Evolutionary conservation across 2,888 invertebrate genomes (phyloP), one percentile per base, ranked within the genome.

Genomic region (Chalcis sispes): DNA sequence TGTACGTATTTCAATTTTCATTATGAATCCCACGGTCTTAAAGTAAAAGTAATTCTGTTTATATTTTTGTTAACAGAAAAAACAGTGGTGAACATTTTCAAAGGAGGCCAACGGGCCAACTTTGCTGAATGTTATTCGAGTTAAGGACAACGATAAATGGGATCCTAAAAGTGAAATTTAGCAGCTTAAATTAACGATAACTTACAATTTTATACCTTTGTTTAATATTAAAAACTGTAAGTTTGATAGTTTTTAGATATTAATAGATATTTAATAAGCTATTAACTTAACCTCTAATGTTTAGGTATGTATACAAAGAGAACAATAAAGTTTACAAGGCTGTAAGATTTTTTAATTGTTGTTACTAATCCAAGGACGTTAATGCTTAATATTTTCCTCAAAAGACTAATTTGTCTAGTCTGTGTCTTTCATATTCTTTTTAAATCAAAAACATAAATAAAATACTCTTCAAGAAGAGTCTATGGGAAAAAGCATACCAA

Each of bases 101-200:
- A 77, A 77, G 77, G 77, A 75, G 77, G 77, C 77, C 77, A 77
- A 67, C 75, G 77, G 77, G 77, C 77, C 77, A 72, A 77, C 77
- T 75, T 75, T 64, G 58, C 61, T 72, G 62, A 72, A 72, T 77
- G 73, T 72, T 75, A 42, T 69, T 70, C 58, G 32, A 65, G 59
- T 66, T 40, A 58, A 70, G 59, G 52, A 61, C 58, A 65, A 56
- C 56, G 42, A 66, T 69, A 62, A 71, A 72, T 64, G 2, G 13
- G n/a, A 54, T 7, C 29, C 64, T 62, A 25, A 36, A n/a, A 66
- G 25, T 56, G 40, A 69, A 64, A 23, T 46, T 72, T 29, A 77
- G 64, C 67, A 77, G 72, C 76, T 77, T 67, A 77, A 50, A 67
- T 50, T 15, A 15, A 52, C 4, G 18, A 59, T 66, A 52, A 15